phyloP scores from a whole-genome alignment of 2,113 vertebrate genomes.

The Campylomormyrus tamandua region DNA sequence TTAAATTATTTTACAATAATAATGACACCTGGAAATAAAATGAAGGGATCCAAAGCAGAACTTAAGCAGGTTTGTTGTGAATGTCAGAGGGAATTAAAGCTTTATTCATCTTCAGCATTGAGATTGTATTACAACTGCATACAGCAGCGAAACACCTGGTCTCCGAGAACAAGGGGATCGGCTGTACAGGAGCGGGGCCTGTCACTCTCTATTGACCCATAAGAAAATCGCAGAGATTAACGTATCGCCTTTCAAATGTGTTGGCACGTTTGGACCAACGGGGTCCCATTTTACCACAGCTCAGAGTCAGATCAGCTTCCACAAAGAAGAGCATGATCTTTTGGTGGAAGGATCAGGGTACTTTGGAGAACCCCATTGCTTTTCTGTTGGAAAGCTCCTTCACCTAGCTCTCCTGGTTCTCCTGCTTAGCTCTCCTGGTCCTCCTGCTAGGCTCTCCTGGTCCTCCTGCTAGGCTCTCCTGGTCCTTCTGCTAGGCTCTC shows the following conservation, averaged over 20 bases:
- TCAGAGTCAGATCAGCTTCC: slow-evolving; percentile 20
- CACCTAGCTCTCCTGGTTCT: not conserved
- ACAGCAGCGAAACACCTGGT: slow-evolving; percentile 13
- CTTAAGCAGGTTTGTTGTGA: not conserved
- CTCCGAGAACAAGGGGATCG: not conserved
- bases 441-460: not conserved
- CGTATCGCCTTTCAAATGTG: slow-evolving; percentile 26
- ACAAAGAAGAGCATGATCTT: slow-evolving; percentile 17
- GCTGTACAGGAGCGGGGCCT: slow-evolving; percentile 2
- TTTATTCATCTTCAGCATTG: not conserved
- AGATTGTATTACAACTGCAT: slow-evolving; percentile 20
- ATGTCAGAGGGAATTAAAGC: not conserved
- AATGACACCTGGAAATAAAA: not conserved
- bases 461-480: not conserved
- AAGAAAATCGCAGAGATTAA: slow-evolving; percentile 20
- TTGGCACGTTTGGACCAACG: not conserved
- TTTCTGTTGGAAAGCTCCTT: not conserved
- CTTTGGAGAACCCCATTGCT: slow-evolving; percentile 1
- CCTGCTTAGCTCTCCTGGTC: not conserved
- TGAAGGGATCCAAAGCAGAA: not conserved
- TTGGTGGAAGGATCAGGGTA: slow-evolving; percentile 10
- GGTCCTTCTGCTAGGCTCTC: not conserved
- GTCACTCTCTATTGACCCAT: slow-evolving; percentile 17
- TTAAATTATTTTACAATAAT: not conserved
- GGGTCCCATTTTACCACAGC: slow-evolving; percentile 17